Evolutionary conservation across 2,888 invertebrate species (phyloP), one percentile per base, ranked within the genome.

Genomic region (Lasioglossum figueresi): DNA sequence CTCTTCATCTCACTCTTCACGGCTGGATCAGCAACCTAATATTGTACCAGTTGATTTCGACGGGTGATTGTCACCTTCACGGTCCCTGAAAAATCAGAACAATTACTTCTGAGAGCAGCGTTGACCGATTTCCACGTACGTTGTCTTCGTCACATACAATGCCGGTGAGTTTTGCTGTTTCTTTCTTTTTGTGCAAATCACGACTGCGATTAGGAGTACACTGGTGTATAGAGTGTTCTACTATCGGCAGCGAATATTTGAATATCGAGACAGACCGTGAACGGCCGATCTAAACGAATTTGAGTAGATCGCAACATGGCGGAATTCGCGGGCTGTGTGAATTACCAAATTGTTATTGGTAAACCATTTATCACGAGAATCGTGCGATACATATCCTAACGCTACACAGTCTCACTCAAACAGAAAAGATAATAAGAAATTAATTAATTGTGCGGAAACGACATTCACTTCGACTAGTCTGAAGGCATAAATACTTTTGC

Each of bases 41-140:
- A 93, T 92, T 93, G 93, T 92, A 93, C 91, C 92, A 93, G 86
- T 85, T 93, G 93, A 87, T 94, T 94, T 90, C 92, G 93, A 88
- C 93, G 94, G 91, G 92, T 94, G 92, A 94, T 94, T 92, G 94
- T 94, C 93, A 94, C 94, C 93, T 94, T 94, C 90, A 94, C 93
- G 89, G 93, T 94, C 90, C 94, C 94, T 94, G 92, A 16, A 94
- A 90, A 40, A 75, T 52, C 84, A 80, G 87, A 59, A 40, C 10
- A 56, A 83, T 79, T 56, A 79, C 68, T 72, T 86, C 40, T 83
- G 56, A 89, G 63, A 79, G 83, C 59, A 59, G 52, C 70, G 63
- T 23, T 40, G 40, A 2, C 14, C 70, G n/a, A 23, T 37, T 14
- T n/a, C n/a, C 40, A 37, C 23, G n/a, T 4, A 14, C 40, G 43